Conservation (phyloP, 2,888 invertebrate genomes). For the Meiosimyza platycephala region DNA sequence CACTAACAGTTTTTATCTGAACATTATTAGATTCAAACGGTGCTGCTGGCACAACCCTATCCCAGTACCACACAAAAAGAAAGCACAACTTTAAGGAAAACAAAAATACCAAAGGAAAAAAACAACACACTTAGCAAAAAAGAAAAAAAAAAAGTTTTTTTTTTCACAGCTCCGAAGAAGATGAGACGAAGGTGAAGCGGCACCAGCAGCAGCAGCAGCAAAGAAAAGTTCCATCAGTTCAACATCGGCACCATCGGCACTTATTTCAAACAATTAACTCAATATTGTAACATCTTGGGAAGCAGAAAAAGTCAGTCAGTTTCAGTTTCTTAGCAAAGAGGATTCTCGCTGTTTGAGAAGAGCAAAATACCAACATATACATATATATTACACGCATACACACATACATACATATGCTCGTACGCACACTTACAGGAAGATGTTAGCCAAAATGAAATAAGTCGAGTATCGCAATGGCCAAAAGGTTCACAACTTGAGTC, state of each 20-base stretch:
- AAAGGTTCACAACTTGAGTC: constrained; percentile 21
- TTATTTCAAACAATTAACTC: constrained; percentile 51
- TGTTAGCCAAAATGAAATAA: background rate
- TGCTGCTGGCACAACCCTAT: too few relatives aligned
- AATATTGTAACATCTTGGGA: constrained; percentile 58
- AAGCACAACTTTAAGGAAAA: constrained; percentile 32
- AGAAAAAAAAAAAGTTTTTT: background rate
- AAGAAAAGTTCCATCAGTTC: constrained; percentile 22
- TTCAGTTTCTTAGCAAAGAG: constrained; percentile 30
- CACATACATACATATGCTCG: background rate
- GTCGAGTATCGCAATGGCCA: constrained; percentile 15
- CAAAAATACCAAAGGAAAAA: constrained; percentile 15
- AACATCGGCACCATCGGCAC: constrained; percentile 45
- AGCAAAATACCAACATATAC: constrained; percentile 11
- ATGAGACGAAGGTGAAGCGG: constrained; percentile 58
- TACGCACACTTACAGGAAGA: background rate
- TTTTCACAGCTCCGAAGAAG: background rate
- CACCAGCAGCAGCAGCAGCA: constrained; percentile 22
- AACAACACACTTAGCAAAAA: background rate
- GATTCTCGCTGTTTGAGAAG: constrained; percentile 43
- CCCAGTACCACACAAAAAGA: constrained; percentile 8
- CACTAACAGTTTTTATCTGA: too few relatives aligned
- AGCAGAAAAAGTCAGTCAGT: constrained; percentile 16
- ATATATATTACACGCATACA: constrained; percentile 12
- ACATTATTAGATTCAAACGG: too few relatives aligned